phyloP scores from a whole-genome alignment of 2,797 vertebrate genomes.

The Sebastes matsubarae region DNA sequence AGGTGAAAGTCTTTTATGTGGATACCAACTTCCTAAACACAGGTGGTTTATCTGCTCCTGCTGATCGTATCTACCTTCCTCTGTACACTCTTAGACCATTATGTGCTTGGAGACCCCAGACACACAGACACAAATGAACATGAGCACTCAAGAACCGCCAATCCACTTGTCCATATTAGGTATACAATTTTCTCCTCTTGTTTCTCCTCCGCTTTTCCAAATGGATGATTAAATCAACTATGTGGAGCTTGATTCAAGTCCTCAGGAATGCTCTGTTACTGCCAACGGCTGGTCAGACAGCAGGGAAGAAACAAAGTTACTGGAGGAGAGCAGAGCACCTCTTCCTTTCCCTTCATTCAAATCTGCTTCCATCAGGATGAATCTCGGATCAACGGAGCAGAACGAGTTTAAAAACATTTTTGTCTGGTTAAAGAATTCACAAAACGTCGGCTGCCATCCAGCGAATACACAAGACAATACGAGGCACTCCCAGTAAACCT shows the following conservation, averaged over 20 bases:
- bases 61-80: constrained; percentile 77
- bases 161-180: constrained; percentile 99
- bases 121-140: constrained; percentile 78
- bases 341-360: constrained; percentile 81
- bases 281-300: constrained; percentile 91
- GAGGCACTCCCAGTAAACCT: constrained; percentile 21
- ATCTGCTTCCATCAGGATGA: constrained; percentile 69
- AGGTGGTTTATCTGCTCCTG: constrained; percentile 73
- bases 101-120: constrained; percentile 46
- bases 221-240: constrained; percentile 98
- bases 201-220: constrained; percentile 82
- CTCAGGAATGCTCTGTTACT: constrained; percentile 90
- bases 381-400: constrained; percentile 38
- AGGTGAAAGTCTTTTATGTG: constrained; percentile 65
- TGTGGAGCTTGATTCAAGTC: constrained; percentile 95
- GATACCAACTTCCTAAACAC: constrained; percentile 65
- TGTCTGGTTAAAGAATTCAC: constrained; percentile 11
- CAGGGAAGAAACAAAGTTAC: constrained; percentile 84
- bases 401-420: constrained; percentile 10
- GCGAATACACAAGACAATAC: not conserved
- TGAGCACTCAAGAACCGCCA: constrained; percentile 81
- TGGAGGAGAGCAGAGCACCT: constrained; percentile 59
- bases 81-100: constrained; percentile 61
- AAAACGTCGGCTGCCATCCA: not conserved
- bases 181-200: constrained; percentile 88